A percentile compares a stretch with the other conserved stretches of the same genome.
These are phyloP conservation scores for Phalacrocorax aristotelis DNA, from an alignment of 2,113 vertebrate genomes.

Conservation along the genomic window DNA sequence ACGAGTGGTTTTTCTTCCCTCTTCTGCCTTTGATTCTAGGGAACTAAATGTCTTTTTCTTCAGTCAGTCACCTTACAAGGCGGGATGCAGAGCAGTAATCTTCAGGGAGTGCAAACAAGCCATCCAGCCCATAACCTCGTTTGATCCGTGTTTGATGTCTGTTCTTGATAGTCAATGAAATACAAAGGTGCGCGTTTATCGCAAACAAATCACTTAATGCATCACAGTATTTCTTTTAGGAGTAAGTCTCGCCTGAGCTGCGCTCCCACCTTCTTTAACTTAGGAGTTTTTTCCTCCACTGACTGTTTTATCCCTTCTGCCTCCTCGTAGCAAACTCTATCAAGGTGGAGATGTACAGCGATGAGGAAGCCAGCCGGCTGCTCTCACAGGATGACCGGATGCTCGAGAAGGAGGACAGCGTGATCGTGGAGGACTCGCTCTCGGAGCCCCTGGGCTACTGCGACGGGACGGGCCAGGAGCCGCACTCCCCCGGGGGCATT, in stretches of 20 bases:
- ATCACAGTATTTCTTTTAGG: accelerated
- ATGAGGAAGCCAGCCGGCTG: slow-evolving; percentile 85
- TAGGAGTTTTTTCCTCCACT: accelerated
- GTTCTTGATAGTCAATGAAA: not conserved
- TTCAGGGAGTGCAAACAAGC: not conserved
- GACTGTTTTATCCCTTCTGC: not conserved
- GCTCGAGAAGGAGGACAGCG: slow-evolving; percentile 81
- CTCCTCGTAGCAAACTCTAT: slow-evolving; percentile 86
- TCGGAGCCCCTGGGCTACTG: slow-evolving; percentile 80
- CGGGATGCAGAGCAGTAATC: not conserved
- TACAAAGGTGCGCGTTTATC: not conserved
- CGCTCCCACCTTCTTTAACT: not conserved
- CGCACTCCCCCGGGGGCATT: slow-evolving; percentile 87
- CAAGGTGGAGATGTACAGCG: slow-evolving; percentile 95
- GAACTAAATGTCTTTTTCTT: not conserved
- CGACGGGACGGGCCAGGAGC: slow-evolving; percentile 81
- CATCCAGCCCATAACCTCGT: accelerated
- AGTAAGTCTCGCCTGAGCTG: not conserved
- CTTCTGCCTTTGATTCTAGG: not conserved
- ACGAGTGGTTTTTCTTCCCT: not conserved
- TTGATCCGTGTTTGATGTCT: accelerated
- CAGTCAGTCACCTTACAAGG: not conserved
- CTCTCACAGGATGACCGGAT: slow-evolving; percentile 75
- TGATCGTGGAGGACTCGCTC: slow-evolving; percentile 74
- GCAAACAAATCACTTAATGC: not conserved